These are phyloP conservation scores for Colostygia pectinataria DNA, from an alignment of 2,888 invertebrate genomes.

Conservation along the genomic window DNA sequence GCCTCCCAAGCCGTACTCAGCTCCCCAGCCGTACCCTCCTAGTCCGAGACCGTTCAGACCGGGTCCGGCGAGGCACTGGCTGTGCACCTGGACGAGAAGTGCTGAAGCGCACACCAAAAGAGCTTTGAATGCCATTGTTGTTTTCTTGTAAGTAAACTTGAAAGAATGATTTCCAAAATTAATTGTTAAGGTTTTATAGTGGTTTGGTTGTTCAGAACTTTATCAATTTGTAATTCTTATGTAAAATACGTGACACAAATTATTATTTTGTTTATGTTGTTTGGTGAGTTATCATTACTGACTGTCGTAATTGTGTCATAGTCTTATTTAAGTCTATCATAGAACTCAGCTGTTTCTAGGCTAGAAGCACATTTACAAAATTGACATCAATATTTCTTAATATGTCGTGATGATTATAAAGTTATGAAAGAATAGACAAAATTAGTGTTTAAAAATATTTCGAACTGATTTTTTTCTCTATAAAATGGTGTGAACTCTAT, in stretches of 20 bases:
- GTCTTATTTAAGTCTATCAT: neutral
- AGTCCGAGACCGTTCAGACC: slow-evolving; percentile 29
- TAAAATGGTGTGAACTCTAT: slow-evolving; percentile 12
- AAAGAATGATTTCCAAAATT: slow-evolving; percentile 13
- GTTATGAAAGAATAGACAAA: neutral
- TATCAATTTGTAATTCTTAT: slow-evolving; percentile 3
- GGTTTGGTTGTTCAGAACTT: neutral
- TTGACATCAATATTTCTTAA: neutral
- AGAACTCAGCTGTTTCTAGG: neutral
- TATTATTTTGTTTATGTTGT: neutral
- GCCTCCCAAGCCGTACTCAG: slow-evolving; percentile 17
- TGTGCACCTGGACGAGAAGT: slow-evolving; percentile 35
- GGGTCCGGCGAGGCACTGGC: slow-evolving; percentile 27
- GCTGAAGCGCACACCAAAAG: slow-evolving; percentile 39
- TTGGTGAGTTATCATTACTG: neutral
- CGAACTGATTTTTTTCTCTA: slow-evolving; percentile 2
- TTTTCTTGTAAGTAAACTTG: slow-evolving; percentile 12
- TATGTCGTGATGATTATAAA: neutral
- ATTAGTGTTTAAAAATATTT: neutral
- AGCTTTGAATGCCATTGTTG: slow-evolving; percentile 37
- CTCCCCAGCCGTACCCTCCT: slow-evolving; percentile 1
- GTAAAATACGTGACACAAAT: slow-evolving; percentile 13
- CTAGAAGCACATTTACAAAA: neutral
- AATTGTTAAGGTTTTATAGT: slow-evolving; percentile 9
- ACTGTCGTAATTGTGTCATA: slow-evolving; percentile 6